These are phyloP conservation scores for Petrosia ficiformis DNA, from an alignment of 37 sponge, comb jelly and placozoan species.

Conservation along the genomic window DNA sequence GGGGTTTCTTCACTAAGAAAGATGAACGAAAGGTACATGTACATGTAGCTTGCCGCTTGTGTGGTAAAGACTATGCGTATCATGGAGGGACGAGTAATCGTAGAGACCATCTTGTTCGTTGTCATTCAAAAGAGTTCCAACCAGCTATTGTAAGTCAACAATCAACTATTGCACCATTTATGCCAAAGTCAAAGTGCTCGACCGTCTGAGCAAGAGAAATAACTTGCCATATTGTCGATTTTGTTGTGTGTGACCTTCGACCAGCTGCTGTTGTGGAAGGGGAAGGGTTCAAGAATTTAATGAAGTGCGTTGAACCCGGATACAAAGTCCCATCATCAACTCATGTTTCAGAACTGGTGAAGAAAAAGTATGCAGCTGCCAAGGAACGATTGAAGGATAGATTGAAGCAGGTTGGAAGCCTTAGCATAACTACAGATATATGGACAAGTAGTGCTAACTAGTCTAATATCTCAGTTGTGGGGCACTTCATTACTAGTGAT, in stretches of 20 bases:
- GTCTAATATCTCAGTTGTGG: constrained; percentile 10
- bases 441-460: constrained; percentile 20
- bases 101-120: constrained; percentile 3
- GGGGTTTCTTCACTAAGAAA: constrained; percentile 2
- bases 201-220: background rate
- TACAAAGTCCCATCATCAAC: background rate
- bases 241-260: constrained; percentile 12
- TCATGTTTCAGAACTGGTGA: background rate
- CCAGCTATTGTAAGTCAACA: background rate
- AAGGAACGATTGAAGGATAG: background rate
- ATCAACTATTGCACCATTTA: background rate
- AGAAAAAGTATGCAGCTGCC: background rate
- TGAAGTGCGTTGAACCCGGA: constrained; percentile 14
- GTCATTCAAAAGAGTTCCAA: background rate
- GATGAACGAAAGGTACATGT: too few relatives aligned
- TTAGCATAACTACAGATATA: constrained; percentile 11
- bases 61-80: constrained; percentile 2
- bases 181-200: background rate
- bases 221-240: background rate
- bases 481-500: constrained; percentile 4
- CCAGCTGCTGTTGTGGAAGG: constrained; percentile 23
- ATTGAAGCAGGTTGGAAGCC: background rate
- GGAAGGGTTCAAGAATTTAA: background rate
- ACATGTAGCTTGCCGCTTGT: background rate
- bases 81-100: constrained; percentile 13